Conservation (phyloP, 1,140 invertebrate species). For the Sitophilus oryzae region DNA sequence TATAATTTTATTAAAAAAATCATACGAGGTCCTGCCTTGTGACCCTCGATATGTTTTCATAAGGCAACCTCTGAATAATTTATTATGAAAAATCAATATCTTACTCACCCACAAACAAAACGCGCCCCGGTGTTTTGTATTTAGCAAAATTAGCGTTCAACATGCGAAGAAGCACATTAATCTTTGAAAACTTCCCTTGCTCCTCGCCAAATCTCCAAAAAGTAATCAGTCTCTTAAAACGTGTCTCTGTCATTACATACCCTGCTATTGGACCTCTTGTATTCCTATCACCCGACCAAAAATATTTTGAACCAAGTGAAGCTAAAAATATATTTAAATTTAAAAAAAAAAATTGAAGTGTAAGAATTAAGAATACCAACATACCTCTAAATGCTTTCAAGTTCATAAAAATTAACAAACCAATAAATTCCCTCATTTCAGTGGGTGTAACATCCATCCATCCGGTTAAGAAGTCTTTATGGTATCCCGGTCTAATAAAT, state of each 20-base stretch:
- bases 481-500: conserved; percentile 12
- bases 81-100: background rate
- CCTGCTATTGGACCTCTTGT: background rate
- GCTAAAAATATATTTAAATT: no score
- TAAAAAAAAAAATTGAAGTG: no score
- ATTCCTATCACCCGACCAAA: background rate
- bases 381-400: background rate
- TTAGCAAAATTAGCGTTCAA: conserved; percentile 2
- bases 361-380: no score
- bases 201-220: background rate
- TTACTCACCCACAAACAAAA: conserved; percentile 9
- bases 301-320: background rate
- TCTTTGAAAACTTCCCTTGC: background rate
- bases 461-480: conserved; percentile 14
- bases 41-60: no score
- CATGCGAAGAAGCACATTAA: background rate
- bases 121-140: conserved; percentile 9
- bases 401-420: background rate
- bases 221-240: background rate
- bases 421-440: conserved; percentile 14
- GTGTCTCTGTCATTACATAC: background rate
- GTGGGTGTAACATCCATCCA: conserved; percentile 17
- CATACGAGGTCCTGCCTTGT: no score
- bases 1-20: no score
- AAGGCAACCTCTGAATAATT: no score